These are phyloP conservation scores for Aphidius gifuensis DNA, from an alignment of 1,140 invertebrate genomes.

Conservation along the genomic window DNA sequence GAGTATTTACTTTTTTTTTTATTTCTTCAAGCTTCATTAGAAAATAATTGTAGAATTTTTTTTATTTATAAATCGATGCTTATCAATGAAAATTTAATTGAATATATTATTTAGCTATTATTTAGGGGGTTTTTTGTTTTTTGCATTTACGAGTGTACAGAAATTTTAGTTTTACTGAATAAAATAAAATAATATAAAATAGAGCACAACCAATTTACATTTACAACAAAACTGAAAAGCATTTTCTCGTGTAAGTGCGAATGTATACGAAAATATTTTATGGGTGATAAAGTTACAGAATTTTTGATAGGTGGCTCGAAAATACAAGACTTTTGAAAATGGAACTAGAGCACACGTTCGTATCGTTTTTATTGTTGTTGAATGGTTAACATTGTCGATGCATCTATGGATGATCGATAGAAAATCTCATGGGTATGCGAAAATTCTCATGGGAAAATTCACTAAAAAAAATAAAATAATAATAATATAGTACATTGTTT, in stretches of 20 bases:
- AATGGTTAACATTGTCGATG: not conserved
- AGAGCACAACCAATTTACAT: conserved; percentile 13
- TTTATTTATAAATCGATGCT: too few species aligned
- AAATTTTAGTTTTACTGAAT: conserved; percentile 5
- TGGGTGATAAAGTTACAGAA: too few species aligned
- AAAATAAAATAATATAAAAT: not conserved
- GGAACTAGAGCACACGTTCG: conserved; percentile 7
- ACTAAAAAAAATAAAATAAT: too few species aligned
- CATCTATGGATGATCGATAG: too few species aligned
- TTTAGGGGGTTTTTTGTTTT: not conserved
- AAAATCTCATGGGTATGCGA: too few species aligned
- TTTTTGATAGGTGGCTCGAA: too few species aligned
- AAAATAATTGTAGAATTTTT: too few species aligned
- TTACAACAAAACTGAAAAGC: not conserved
- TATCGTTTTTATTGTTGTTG: conserved; percentile 3
- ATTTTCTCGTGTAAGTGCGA: too few species aligned
- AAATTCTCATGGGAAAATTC: too few species aligned
- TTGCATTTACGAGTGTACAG: conserved; percentile 1
- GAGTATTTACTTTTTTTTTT: not conserved
- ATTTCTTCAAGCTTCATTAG: not conserved
- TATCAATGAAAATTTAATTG: too few species aligned
- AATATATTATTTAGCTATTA: not conserved
- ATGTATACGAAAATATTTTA: too few species aligned
- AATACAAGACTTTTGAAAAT: not conserved
- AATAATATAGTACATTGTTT: too few species aligned